These are phyloP conservation scores for Spicauda simplicius DNA, from an alignment of 2,888 invertebrate species.

Conservation along the genomic window DNA sequence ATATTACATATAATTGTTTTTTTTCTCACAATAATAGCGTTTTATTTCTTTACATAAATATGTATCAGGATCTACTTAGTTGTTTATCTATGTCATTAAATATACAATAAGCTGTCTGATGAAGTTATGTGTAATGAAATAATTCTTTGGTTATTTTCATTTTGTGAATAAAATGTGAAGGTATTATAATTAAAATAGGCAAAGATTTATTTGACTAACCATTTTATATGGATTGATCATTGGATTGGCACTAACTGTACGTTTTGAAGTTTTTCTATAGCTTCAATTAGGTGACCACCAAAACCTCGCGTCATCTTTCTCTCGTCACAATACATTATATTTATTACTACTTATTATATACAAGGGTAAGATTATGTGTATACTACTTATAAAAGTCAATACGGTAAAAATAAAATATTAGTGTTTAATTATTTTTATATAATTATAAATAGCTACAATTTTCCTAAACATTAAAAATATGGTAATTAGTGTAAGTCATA, in stretches of 20 bases:
- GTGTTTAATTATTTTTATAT: no score
- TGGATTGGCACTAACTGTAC: not conserved
- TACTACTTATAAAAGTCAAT: not conserved
- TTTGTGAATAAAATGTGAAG: no score
- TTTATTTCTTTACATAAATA: not conserved
- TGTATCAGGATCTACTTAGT: not conserved
- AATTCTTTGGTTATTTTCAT: not conserved
- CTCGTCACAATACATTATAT: not conserved
- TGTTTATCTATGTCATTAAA: not conserved
- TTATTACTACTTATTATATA: not conserved
- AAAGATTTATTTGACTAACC: not conserved
- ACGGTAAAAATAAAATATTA: not conserved
- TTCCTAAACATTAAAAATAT: no score
- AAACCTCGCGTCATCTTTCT: not conserved
- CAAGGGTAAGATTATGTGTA: not conserved
- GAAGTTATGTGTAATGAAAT: not conserved
- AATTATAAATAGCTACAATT: no score
- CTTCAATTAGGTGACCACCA: not conserved
- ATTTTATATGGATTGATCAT: not conserved
- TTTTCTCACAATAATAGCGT: not conserved
- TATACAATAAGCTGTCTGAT: not conserved
- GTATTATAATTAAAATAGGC: not conserved
- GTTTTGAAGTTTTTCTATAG: not conserved
- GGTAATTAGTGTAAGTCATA: no score
- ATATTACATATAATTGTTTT: no score